Evolutionary conservation across 2,113 vertebrate species (phyloP), one percentile per base, ranked within the genome.

Genomic region (Notarius quadriscutis): DNA sequence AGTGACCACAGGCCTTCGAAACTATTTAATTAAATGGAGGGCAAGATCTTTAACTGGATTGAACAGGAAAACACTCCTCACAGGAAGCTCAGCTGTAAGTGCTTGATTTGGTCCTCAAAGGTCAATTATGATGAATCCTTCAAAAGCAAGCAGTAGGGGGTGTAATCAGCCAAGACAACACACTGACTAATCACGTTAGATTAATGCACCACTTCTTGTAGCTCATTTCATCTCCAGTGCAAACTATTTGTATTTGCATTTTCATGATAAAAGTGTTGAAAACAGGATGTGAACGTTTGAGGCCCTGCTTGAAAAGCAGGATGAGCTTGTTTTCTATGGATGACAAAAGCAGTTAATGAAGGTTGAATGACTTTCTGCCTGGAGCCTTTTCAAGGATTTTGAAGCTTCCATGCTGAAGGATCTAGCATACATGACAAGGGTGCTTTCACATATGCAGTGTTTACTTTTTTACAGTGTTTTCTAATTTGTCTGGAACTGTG

Each of bases 101-200:
- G 8, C 18, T 77, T 41, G 25, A 34, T 71, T 30, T 48, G 60
- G 48, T 83, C 69, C 25, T 50, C 1, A 4, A 27, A 51, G 55
- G 62, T 84, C 30, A 65, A 77, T 87, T 86, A 50, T 75, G 34
- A 85, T 67, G 51, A 72, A 15, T 17, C 51, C 80, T 86, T 88
- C 82, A 22, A 83, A 74, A 60, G 83, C 22, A 20, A 57, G 71
- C 71, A 83, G 72, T 48, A 50, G 34, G 78, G 58, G 79, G 83
- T 77, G 60, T 67, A 79, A 71, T 89, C 51, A 48, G 87, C 77
- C 51, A 27, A 17, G 81, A 67, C 77, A 58, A 22, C 8, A 78
- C 58, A 41, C 69, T 83, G 53, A 72, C 22, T 84, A 80, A 90
- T 88, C 78, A 83, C 50, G 82, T 89, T 81, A 82, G 57, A 80